phyloP scores from a whole-genome alignment of 2,797 vertebrate genomes.

The Myiothlypis coronata region DNA sequence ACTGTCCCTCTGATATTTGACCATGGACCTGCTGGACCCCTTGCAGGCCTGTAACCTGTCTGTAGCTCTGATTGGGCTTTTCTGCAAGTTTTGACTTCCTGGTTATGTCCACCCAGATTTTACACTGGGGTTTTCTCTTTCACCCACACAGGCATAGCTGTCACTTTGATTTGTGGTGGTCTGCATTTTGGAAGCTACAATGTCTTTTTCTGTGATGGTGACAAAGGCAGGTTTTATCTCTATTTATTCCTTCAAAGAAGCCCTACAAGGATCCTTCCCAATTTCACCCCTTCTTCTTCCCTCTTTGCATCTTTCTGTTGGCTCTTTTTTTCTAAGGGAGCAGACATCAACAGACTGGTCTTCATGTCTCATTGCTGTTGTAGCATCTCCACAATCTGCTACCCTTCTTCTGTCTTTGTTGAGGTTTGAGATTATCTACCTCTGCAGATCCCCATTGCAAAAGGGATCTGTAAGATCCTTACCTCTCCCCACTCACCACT shows the following conservation, averaged over 20 bases:
- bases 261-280: not conserved
- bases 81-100: not conserved
- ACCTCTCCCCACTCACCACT: fast-evolving
- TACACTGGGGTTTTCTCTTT: not conserved
- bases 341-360: not conserved
- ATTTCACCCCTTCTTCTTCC: not conserved
- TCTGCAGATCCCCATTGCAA: not conserved
- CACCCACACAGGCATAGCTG: not conserved
- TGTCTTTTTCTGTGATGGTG: not conserved
- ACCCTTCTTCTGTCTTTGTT: not conserved
- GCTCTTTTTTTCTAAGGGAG: not conserved
- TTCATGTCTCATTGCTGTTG: not conserved
- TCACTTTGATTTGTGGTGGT: not conserved
- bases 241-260: not conserved
- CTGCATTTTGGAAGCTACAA: not conserved
- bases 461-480: not conserved
- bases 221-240: not conserved
- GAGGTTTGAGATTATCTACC: not conserved
- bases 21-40: not conserved
- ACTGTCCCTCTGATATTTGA: not conserved
- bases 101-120: not conserved
- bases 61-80: not conserved
- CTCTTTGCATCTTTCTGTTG: not conserved
- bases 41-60: not conserved
- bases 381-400: not conserved